Evolutionary conservation across 2,113 vertebrate species (phyloP).

Genomic region (Triplophysa siluroides): DNA sequence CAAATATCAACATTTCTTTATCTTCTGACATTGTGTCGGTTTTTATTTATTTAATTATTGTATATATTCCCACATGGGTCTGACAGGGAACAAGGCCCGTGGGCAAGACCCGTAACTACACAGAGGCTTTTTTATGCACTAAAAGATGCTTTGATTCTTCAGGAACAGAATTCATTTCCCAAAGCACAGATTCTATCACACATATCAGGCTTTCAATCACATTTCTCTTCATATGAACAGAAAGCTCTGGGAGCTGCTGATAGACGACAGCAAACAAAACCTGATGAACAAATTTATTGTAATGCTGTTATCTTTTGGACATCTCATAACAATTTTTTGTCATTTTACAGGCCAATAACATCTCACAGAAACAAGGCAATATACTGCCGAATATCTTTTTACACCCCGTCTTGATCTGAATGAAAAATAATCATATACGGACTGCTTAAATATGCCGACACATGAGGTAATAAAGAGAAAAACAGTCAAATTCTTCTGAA

Average conservation of each 20-base stretch:
- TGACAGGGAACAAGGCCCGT: neutral
- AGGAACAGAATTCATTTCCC: conserved; percentile 58
- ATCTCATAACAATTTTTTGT: conserved; percentile 25
- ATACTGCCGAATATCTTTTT: conserved; percentile 12
- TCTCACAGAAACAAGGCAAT: conserved; percentile 18
- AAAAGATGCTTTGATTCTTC: conserved; percentile 31
- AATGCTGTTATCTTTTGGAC: neutral
- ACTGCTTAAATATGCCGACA: neutral
- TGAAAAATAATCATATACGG: neutral
- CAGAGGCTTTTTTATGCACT: conserved; percentile 56
- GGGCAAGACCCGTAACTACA: conserved; percentile 38
- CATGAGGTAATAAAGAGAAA: no score
- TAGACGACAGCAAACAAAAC: conserved; percentile 3
- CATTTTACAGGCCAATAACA: conserved; percentile 16
- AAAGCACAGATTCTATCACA: conserved; percentile 56
- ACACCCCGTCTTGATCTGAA: neutral
- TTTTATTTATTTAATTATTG: neutral
- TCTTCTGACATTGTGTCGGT: neutral
- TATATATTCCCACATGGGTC: neutral
- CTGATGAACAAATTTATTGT: conserved; percentile 1
- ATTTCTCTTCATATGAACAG: conserved; percentile 39
- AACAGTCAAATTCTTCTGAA: no score
- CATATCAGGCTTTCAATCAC: conserved; percentile 59
- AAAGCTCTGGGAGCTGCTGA: conserved; percentile 20
- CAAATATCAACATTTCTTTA: neutral